These are phyloP conservation scores for Erpetoichthys calabaricus DNA, from an alignment of 2,797 vertebrate genomes.

Conservation along the genomic window DNA sequence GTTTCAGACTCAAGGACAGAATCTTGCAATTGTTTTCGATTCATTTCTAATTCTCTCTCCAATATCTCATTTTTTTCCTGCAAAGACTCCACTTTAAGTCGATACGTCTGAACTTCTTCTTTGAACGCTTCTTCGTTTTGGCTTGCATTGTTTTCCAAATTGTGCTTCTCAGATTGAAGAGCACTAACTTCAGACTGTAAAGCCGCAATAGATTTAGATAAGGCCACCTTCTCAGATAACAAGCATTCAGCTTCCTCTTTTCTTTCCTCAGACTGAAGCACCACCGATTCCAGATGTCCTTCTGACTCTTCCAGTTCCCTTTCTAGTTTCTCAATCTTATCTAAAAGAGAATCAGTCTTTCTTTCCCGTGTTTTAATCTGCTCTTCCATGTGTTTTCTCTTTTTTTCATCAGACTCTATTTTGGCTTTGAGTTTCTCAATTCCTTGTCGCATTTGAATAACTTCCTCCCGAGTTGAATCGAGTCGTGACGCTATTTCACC, in stretches of 20 bases:
- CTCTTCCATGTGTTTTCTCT: constrained; percentile 47
- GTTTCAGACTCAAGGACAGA: not conserved
- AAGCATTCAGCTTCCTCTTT: constrained; percentile 58
- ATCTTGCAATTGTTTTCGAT: not conserved
- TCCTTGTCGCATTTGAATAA: constrained; percentile 56
- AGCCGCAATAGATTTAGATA: constrained; percentile 28
- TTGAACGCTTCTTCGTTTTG: constrained; percentile 28
- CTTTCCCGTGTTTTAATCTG: constrained; percentile 59
- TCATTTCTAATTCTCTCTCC: too few species aligned
- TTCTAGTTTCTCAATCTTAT: constrained; percentile 55
- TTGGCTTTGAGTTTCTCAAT: constrained; percentile 78
- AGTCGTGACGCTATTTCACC: constrained; percentile 63
- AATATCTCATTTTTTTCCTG: too few species aligned
- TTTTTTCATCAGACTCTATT: constrained; percentile 77
- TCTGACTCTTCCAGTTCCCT: constrained; percentile 63
- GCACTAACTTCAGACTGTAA: constrained; percentile 34
- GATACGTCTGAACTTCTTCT: constrained; percentile 17
- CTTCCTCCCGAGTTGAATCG: constrained; percentile 65
- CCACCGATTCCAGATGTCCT: constrained; percentile 63
- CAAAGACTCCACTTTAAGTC: too few species aligned
- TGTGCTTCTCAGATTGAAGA: constrained; percentile 49
- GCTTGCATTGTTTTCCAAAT: constrained; percentile 39
- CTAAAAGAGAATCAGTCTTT: constrained; percentile 41
- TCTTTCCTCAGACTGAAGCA: constrained; percentile 58
- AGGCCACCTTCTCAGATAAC: constrained; percentile 39